These are phyloP conservation scores for Apus apus DNA, from an alignment of 2,113 vertebrate genomes.

Conservation along the genomic window DNA sequence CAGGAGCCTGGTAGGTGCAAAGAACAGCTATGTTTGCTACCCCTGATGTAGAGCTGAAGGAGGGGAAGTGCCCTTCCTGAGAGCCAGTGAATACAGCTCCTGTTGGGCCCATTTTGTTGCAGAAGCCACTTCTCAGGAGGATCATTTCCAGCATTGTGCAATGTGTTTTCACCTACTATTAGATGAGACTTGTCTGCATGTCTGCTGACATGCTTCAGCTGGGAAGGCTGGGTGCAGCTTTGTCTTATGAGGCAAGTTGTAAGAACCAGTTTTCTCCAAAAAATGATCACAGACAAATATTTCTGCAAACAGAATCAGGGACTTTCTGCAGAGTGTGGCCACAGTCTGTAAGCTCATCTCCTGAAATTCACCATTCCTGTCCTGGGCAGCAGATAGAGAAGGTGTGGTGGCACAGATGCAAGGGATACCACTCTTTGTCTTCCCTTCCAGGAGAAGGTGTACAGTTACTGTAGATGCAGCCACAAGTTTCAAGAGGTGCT, in stretches of 20 bases:
- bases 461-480: not conserved
- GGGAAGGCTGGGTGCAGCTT: not conserved
- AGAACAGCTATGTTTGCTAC: not conserved
- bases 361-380: not conserved
- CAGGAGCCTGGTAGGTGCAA: too few species aligned
- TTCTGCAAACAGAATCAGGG: not conserved
- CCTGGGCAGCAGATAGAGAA: not conserved
- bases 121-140: not conserved
- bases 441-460: not conserved
- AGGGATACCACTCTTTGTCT: not conserved
- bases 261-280: not conserved
- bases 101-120: not conserved
- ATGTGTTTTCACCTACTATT: constrained; percentile 7
- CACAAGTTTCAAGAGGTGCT: not conserved
- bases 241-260: not conserved
- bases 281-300: not conserved
- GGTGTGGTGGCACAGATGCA: fast-evolving
- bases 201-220: not conserved
- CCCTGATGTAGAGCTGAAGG: not conserved
- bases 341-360: not conserved
- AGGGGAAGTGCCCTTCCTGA: not conserved
- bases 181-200: not conserved
- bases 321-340: not conserved
- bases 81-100: not conserved
- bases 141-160: not conserved